Evolutionary conservation across 2,797 vertebrate species (phyloP).

Genomic region (Melopsittacus undulatus): DNA sequence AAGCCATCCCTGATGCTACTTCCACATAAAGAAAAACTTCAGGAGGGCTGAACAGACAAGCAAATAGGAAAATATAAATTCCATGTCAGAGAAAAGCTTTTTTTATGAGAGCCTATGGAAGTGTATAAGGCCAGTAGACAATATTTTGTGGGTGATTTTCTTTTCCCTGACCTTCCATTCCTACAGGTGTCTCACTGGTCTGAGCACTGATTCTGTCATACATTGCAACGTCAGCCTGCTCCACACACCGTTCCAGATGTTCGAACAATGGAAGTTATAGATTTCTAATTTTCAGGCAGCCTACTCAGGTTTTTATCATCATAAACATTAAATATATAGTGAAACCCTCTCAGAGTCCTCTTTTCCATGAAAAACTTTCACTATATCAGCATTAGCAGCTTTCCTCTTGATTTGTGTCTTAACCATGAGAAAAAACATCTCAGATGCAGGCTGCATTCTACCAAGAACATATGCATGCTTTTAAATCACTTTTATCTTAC

Average conservation of each 20-base stretch:
- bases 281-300: slow-evolving; percentile 63
- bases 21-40: not conserved
- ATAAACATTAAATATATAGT: slow-evolving; percentile 65
- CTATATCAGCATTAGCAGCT: slow-evolving; percentile 69
- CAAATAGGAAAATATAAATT: not conserved
- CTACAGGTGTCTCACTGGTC: slow-evolving; percentile 11
- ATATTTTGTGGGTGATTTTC: not conserved
- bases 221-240: slow-evolving; percentile 8
- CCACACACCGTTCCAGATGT: slow-evolving; percentile 56
- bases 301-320: slow-evolving; percentile 66
- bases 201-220: slow-evolving; percentile 6
- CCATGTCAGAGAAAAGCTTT: not conserved
- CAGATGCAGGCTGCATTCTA: slow-evolving; percentile 75
- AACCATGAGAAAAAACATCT: slow-evolving; percentile 73
- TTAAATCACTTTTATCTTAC: slow-evolving; percentile 87
- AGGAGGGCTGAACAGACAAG: not conserved
- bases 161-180: not conserved
- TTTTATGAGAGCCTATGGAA: not conserved
- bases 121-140: not conserved
- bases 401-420: slow-evolving; percentile 78
- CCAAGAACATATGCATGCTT: slow-evolving; percentile 80
- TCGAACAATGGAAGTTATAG: slow-evolving; percentile 34
- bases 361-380: slow-evolving; percentile 74
- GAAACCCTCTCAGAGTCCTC: slow-evolving; percentile 60
- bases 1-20: not conserved